phyloP scores from a whole-genome alignment of 2,113 vertebrate genomes.

The Stigmatopora nigra region DNA sequence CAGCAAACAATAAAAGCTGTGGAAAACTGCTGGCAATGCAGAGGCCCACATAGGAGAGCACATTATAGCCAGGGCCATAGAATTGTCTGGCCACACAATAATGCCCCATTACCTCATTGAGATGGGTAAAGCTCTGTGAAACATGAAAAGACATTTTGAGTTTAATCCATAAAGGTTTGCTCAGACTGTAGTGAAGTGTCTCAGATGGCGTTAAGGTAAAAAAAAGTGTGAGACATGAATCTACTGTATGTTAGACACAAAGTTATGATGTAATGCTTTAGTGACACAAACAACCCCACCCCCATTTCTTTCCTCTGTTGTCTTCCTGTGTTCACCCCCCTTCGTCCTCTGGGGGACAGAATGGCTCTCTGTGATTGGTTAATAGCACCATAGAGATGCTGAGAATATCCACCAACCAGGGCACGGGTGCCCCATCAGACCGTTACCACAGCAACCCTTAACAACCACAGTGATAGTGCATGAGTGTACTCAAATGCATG shows the following conservation, averaged over 20 bases:
- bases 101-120: slow-evolving; percentile 39
- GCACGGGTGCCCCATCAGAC: slow-evolving; percentile 57
- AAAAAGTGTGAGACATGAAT: slow-evolving; percentile 7
- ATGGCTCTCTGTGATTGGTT: slow-evolving; percentile 54
- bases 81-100: slow-evolving; percentile 40
- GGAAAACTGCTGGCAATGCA: slow-evolving; percentile 53
- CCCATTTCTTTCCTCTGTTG: slow-evolving; percentile 24
- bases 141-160: slow-evolving; percentile 32
- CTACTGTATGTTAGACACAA: slow-evolving; percentile 22
- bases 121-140: slow-evolving; percentile 48
- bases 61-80: slow-evolving; percentile 39
- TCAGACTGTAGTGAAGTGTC: slow-evolving; percentile 18
- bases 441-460: slow-evolving; percentile 70
- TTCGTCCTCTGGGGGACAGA: slow-evolving; percentile 50
- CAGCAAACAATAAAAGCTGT: slow-evolving; percentile 42
- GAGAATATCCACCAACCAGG: slow-evolving; percentile 73
- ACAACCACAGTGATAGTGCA: slow-evolving; percentile 51
- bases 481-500: slow-evolving; percentile 3
- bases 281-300: slow-evolving; percentile 46
- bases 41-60: slow-evolving; percentile 39
- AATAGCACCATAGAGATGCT: slow-evolving; percentile 63
- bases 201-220: slow-evolving; percentile 5
- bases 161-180: slow-evolving; percentile 20
- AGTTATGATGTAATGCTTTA: slow-evolving; percentile 57
- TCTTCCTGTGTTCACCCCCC: slow-evolving; percentile 44